Evolutionary conservation across 1,140 invertebrate genomes (phyloP).

Genomic region (Akabosia matsudoensis): DNA sequence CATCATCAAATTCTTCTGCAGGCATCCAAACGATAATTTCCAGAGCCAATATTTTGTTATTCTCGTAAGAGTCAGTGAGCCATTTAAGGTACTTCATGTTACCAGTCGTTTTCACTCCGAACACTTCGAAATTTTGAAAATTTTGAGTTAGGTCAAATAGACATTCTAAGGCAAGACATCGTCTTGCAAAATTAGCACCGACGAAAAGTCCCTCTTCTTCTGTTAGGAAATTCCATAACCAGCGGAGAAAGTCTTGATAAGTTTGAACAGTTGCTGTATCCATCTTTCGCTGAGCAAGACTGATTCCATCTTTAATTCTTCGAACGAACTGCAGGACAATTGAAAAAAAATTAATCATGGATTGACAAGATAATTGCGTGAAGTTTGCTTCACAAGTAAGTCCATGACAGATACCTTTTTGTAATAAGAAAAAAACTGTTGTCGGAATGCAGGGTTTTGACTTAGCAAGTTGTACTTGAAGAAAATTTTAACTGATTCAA

Average conservation of each 20-base stretch:
- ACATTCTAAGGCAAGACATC: conserved; percentile 62
- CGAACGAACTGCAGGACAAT: conserved; percentile 36
- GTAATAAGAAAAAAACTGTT: conserved; percentile 52
- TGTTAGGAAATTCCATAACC: conserved; percentile 57
- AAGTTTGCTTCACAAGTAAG: conserved; percentile 39
- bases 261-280: conserved; percentile 46
- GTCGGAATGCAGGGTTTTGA: conserved; percentile 61
- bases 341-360: conserved; percentile 28
- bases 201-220: conserved; percentile 57
- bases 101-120: conserved; percentile 26
- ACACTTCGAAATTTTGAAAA: conserved; percentile 36
- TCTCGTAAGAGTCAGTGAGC: conserved; percentile 56
- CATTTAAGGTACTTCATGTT: conserved; percentile 48
- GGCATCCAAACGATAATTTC: conserved; percentile 52
- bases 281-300: conserved; percentile 46
- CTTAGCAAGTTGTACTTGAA: conserved; percentile 68
- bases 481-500: conserved; percentile 66
- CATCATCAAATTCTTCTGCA: conserved; percentile 38
- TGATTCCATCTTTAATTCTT: conserved; percentile 33
- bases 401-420: conserved; percentile 56
- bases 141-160: conserved; percentile 50
- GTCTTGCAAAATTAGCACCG: conserved; percentile 68
- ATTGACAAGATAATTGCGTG: not conserved
- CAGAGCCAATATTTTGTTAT: conserved; percentile 53
- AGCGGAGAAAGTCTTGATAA: conserved; percentile 54